phyloP scores from a whole-genome alignment of 2,113 vertebrate species.

The Oryzias curvinotus region DNA sequence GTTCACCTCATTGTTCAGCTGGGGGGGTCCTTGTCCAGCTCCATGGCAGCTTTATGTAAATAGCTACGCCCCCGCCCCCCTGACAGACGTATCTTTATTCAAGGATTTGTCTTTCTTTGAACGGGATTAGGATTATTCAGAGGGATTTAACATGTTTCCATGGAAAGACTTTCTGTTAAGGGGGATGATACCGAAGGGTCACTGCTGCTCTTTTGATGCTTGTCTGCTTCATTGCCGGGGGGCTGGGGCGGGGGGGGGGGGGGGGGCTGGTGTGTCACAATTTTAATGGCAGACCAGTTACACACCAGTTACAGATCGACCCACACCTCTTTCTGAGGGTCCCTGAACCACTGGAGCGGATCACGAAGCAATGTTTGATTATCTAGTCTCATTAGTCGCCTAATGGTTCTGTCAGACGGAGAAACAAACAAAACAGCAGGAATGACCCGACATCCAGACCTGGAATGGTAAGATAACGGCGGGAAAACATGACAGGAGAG shows the following conservation, averaged over 20 bases:
- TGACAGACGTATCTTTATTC: conserved; percentile 85
- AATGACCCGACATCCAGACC: too few relatives aligned
- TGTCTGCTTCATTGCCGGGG: conserved; percentile 31
- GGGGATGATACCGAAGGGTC: conserved; percentile 23
- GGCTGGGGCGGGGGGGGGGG: neutral
- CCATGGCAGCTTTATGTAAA: conserved; percentile 83
- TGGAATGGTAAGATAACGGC: too few relatives aligned
- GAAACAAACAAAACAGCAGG: too few relatives aligned
- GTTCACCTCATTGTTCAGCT: conserved; percentile 82
- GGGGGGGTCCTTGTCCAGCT: conserved; percentile 73
- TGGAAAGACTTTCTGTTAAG: conserved; percentile 61
- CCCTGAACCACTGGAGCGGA: too few relatives aligned
- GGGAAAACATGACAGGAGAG: too few relatives aligned
- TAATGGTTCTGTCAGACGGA: too few relatives aligned
- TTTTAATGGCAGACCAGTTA: too few relatives aligned
- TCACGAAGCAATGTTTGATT: too few relatives aligned
- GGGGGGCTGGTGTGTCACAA: too few relatives aligned
- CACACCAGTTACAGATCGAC: too few relatives aligned
- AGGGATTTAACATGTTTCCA: conserved; percentile 63
- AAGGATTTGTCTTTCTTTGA: conserved; percentile 65
- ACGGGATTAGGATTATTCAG: conserved; percentile 74
- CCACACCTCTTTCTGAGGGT: too few relatives aligned
- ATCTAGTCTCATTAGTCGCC: too few relatives aligned
- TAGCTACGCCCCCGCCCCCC: conserved; percentile 73
- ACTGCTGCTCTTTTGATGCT: conserved; percentile 46